phyloP scores from a whole-genome alignment of 2,113 vertebrate species.

The Noctilio leporinus region DNA sequence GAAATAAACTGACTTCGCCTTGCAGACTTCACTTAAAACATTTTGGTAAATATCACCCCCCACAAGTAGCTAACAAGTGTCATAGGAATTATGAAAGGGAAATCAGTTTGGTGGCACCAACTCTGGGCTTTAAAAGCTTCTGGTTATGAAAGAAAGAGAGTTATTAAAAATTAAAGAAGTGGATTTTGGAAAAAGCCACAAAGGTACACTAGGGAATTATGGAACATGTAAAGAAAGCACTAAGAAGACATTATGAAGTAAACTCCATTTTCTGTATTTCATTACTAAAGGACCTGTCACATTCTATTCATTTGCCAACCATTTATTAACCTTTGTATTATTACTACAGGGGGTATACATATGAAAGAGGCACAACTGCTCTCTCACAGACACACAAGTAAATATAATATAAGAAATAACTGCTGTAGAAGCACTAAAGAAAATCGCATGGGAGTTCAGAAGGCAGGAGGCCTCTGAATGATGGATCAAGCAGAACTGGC shows the following conservation, averaged over 20 bases:
- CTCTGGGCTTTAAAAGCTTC: background rate
- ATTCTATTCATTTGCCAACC: background rate
- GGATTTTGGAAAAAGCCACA: slow-evolving; percentile 20
- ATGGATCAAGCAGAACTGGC: background rate
- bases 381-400: slow-evolving; percentile 10
- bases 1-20: background rate
- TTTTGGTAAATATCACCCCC: background rate
- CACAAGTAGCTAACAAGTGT: slow-evolving; percentile 9
- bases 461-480: background rate
- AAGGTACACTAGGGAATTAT: background rate
- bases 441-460: background rate
- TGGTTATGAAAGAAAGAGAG: background rate
- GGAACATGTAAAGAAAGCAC: background rate
- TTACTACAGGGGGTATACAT: background rate
- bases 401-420: background rate
- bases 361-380: background rate
- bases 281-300: background rate
- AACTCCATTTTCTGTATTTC: background rate
- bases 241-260: background rate
- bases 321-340: slow-evolving; percentile 16
- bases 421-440: background rate
- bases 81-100: background rate
- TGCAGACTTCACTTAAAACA: background rate
- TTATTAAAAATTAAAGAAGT: slow-evolving; percentile 59
- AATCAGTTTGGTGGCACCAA: background rate